Conservation (phyloP, 2,113 vertebrate species). For the Erythrocercus mccallii region DNA sequence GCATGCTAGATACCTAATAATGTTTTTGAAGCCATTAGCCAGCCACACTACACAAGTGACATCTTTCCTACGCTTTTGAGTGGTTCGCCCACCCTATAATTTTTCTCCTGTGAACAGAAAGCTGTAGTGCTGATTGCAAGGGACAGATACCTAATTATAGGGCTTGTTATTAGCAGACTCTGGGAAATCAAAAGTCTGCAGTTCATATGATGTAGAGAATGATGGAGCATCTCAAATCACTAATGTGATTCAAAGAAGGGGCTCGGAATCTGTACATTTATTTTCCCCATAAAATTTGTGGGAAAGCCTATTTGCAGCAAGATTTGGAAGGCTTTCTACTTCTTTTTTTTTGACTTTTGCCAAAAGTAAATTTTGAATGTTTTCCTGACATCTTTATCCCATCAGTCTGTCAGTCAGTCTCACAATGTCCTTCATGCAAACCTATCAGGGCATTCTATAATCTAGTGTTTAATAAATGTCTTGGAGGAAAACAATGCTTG, state of each 20-base stretch:
- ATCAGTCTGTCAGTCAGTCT: not conserved
- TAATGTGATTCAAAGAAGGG: slow-evolving; percentile 34
- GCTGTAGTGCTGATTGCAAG: not conserved
- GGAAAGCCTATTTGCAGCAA: not conserved
- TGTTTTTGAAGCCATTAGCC: not conserved
- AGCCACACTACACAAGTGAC: not conserved
- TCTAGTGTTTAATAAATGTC: not conserved
- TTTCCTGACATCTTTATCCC: not conserved
- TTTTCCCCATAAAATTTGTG: not conserved
- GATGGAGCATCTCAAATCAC: slow-evolving; percentile 15
- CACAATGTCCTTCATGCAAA: not conserved
- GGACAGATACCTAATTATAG: slow-evolving; percentile 28
- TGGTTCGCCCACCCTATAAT: not conserved
- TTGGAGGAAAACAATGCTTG: not conserved
- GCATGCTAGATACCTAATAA: not conserved
- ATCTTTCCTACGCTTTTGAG: slow-evolving; percentile 6
- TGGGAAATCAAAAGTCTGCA: slow-evolving; percentile 40
- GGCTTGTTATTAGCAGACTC: slow-evolving; percentile 17
- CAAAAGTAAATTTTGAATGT: not conserved
- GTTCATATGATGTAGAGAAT: not conserved
- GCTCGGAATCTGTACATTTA: not conserved
- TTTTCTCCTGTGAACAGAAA: not conserved
- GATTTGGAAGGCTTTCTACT: slow-evolving; percentile 17
- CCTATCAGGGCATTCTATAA: not conserved
- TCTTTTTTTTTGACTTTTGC: not conserved